These are phyloP conservation scores for Steinernema feltiae DNA, from an alignment of 1,140 invertebrate species.

Conservation along the genomic window DNA sequence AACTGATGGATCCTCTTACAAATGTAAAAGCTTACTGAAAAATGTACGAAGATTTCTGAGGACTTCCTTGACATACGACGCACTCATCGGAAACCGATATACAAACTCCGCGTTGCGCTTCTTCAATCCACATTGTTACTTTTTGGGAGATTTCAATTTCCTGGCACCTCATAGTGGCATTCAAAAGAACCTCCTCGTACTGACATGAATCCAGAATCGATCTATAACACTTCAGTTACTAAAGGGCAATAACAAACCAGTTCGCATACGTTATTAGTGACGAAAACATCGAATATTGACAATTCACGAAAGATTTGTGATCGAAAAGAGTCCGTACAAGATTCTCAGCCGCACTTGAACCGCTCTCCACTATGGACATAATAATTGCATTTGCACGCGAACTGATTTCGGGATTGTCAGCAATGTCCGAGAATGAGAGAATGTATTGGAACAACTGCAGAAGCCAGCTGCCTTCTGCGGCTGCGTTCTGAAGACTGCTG, in stretches of 20 bases:
- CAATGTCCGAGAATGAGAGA: slow-evolving; percentile 1
- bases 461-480: neutral
- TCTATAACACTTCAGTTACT: too few species aligned
- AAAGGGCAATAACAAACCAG: neutral
- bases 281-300: neutral
- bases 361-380: neutral
- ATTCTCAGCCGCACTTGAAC: neutral
- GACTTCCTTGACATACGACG: neutral
- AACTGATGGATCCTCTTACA: neutral
- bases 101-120: neutral
- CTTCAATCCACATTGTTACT: neutral
- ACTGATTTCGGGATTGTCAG: neutral
- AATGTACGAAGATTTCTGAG: neutral
- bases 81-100: neutral
- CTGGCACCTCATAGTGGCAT: neutral
- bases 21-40: neutral
- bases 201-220: neutral
- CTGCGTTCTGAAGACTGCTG: neutral
- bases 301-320: neutral
- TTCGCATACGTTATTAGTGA: neutral
- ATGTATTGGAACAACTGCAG: slow-evolving; percentile 21
- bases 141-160: neutral
- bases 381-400: neutral
- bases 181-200: neutral
- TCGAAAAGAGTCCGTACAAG: neutral